A percentile compares a stretch with the other conserved stretches of the same genome.
These are phyloP conservation scores for Boulengeromyrus knoepffleri DNA, from an alignment of 2,113 vertebrate genomes.

Conservation along the genomic window DNA sequence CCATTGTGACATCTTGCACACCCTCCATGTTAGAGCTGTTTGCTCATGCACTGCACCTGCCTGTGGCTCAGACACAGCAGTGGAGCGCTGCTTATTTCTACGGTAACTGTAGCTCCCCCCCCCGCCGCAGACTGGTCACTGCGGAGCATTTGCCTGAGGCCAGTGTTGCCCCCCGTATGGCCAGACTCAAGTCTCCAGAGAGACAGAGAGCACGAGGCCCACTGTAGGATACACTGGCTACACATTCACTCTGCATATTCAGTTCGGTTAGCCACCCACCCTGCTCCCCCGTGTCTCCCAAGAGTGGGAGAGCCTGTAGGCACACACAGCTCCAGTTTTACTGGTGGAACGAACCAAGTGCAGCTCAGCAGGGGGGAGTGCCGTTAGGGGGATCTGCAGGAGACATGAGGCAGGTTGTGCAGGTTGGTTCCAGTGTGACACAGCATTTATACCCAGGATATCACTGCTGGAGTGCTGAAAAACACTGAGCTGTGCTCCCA, in stretches of 20 bases:
- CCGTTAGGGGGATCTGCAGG: background rate
- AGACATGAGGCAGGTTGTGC: background rate
- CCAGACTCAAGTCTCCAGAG: background rate
- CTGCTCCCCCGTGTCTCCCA: background rate
- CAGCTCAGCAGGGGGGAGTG: constrained; percentile 29
- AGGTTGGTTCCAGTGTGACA: background rate
- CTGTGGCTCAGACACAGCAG: background rate
- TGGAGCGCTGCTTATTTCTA: background rate
- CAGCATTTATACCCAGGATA: background rate
- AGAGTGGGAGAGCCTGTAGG: background rate
- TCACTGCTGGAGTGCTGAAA: background rate
- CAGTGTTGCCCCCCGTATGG: background rate
- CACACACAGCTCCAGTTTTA: constrained; percentile 24
- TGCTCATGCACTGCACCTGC: background rate
- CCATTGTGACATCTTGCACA: background rate
- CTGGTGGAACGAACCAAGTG: constrained; percentile 47
- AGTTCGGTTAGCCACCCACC: background rate
- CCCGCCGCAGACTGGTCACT: background rate
- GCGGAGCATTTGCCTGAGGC: constrained; percentile 14
- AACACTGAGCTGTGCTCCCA: background rate
- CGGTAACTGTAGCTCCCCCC: background rate
- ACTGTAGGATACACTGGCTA: background rate
- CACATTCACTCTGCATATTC: background rate
- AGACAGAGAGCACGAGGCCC: background rate
- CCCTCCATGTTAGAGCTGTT: background rate